Percentiles rank a stretch among this genome's conserved stretches.
Conservation (phyloP, 2,113 vertebrate genomes). For the Oryzias melastigma region DNA sequence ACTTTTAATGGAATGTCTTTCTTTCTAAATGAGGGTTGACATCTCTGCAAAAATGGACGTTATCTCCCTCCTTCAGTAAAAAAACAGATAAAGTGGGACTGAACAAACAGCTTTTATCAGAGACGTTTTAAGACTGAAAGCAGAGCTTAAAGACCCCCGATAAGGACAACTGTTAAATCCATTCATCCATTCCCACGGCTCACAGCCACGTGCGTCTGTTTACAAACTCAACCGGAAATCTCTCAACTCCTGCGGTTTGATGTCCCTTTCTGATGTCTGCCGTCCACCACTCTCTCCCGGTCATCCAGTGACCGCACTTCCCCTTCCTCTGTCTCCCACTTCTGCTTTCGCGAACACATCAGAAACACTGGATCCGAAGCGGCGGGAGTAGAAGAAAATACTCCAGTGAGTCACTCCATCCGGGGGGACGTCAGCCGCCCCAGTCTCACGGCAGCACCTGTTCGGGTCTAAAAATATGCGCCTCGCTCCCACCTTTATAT, state of each 20-base stretch:
- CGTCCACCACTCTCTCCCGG: constrained; percentile 22
- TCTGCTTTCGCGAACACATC: constrained; percentile 39
- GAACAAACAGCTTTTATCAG: too few relatives aligned
- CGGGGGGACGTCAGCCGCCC: not conserved
- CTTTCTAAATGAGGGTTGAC: too few relatives aligned
- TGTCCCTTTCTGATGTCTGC: not conserved
- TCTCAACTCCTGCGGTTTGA: not conserved
- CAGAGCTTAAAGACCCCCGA: not conserved
- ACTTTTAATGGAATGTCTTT: too few relatives aligned
- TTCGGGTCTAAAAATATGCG: constrained; percentile 70
- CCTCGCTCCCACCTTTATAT: constrained; percentile 1
- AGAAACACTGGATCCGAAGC: not conserved
- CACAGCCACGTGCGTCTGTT: constrained; percentile 55
- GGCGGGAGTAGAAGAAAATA: not conserved
- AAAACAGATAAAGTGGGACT: too few relatives aligned
- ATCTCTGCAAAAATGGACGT: too few relatives aligned
- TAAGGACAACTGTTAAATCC: not conserved
- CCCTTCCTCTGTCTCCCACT: constrained; percentile 62
- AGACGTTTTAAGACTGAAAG: not conserved
- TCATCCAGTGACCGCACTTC: constrained; percentile 52
- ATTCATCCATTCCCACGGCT: not conserved
- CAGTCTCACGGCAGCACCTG: constrained; percentile 47
- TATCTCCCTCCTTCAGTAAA: too few relatives aligned
- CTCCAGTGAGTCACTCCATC: not conserved
- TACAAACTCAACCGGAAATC: constrained; percentile 40